Conservation (phyloP, 2,888 invertebrate species). For the Eupithecia pulchellata region DNA sequence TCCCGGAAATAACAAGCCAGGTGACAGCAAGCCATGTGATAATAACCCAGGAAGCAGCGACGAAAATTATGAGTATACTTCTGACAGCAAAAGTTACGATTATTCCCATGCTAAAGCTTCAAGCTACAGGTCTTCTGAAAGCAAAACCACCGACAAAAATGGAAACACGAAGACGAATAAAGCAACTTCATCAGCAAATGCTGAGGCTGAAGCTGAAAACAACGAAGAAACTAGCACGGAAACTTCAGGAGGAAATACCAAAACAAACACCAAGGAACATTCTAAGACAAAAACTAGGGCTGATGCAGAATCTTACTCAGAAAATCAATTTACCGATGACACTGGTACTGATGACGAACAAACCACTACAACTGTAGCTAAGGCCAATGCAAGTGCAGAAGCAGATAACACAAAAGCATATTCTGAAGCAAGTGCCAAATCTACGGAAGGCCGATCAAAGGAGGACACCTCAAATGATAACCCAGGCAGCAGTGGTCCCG, state of each 20-base stretch:
- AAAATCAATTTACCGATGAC: too few relatives aligned
- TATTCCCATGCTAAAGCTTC: background rate
- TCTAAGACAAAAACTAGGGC: background rate
- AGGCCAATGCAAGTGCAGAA: too few relatives aligned
- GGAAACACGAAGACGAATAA: background rate
- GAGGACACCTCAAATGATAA: too few relatives aligned
- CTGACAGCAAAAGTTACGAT: background rate
- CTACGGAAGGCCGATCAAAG: too few relatives aligned
- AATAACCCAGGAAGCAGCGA: background rate
- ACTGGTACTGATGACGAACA: too few relatives aligned
- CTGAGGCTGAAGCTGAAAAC: background rate
- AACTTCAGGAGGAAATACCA: background rate
- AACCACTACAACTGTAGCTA: too few relatives aligned
- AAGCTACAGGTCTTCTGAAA: background rate
- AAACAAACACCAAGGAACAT: background rate
- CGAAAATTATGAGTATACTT: background rate
- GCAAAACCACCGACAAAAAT: background rate
- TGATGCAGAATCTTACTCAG: background rate
- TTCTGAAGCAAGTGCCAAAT: too few relatives aligned
- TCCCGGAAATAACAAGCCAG: too few relatives aligned
- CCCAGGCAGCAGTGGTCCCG: background rate
- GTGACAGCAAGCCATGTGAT: too few relatives aligned
- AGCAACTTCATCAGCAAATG: background rate
- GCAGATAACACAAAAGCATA: too few relatives aligned
- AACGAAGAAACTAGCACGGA: background rate